These are phyloP conservation scores for Chloropsis hardwickii DNA, from an alignment of 2,113 vertebrate genomes.

Conservation along the genomic window DNA sequence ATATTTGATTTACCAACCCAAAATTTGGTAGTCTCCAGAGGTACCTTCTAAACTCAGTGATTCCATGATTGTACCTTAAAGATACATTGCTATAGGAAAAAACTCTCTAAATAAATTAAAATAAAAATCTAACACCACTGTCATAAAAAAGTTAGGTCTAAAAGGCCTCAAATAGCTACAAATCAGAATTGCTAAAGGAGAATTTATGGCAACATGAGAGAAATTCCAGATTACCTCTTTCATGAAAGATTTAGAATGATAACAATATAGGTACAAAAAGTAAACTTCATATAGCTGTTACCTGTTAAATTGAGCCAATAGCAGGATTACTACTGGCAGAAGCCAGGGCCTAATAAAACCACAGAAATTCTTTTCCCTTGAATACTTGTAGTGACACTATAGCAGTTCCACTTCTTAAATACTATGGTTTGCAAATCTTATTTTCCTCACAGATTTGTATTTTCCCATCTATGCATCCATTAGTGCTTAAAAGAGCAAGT, in stretches of 20 bases:
- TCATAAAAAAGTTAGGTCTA: background rate
- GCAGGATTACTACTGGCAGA: accelerated
- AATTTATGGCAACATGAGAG: background rate
- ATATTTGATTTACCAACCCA: background rate
- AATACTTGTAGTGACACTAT: background rate
- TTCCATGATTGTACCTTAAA: background rate
- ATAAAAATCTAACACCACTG: background rate
- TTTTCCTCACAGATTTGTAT: background rate
- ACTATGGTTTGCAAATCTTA: background rate
- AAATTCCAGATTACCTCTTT: background rate
- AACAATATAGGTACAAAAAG: background rate
- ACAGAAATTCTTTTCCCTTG: background rate
- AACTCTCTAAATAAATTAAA: background rate
- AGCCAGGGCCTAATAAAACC: background rate
- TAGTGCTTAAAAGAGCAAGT: background rate
- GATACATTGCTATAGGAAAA: background rate
- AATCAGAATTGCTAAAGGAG: background rate
- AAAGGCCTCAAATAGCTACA: background rate
- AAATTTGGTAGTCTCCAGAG: background rate
- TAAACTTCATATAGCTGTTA: background rate
- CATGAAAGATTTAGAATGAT: background rate
- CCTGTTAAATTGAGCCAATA: background rate
- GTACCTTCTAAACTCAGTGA: background rate
- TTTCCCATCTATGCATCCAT: background rate
- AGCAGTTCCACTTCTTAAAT: background rate